Percentiles rank a stretch among this genome's conserved stretches.
Conservation (phyloP, 2,888 invertebrate genomes). For the Eueremaeus valkanovi region DNA sequence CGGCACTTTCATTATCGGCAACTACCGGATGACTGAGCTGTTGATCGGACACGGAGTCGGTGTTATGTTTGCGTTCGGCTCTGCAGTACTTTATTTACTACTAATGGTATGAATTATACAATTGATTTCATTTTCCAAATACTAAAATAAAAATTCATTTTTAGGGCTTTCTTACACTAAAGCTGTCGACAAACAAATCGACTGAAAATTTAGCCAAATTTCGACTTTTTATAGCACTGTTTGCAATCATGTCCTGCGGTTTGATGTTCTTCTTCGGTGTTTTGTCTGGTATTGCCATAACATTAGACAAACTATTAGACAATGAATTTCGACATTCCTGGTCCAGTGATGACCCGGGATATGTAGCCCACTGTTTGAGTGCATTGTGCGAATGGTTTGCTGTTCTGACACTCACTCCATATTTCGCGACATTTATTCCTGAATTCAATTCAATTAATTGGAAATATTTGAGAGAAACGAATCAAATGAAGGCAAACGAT, state of each 20-base stretch:
- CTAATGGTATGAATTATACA: neutral
- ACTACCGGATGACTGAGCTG: neutral
- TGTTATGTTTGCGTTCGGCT: neutral
- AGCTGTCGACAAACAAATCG: neutral
- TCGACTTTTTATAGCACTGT: neutral
- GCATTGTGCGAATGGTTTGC: neutral
- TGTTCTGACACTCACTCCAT: neutral
- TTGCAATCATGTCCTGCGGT: neutral
- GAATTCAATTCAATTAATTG: too few species aligned
- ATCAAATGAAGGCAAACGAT: too few species aligned
- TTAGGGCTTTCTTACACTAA: neutral
- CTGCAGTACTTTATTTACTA: neutral
- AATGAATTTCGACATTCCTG: neutral
- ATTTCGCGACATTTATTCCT: neutral
- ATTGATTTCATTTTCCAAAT: neutral
- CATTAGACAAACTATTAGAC: neutral
- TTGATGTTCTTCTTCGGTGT: neutral
- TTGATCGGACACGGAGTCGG: neutral
- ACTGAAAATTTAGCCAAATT: neutral
- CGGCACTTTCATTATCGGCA: neutral
- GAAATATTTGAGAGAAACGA: too few species aligned
- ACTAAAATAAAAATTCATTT: neutral
- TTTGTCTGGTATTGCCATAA: neutral
- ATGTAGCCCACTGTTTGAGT: neutral
- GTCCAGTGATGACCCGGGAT: neutral